phyloP scores from a whole-genome alignment of 2,888 invertebrate genomes.

The Xestia sexstrigata region DNA sequence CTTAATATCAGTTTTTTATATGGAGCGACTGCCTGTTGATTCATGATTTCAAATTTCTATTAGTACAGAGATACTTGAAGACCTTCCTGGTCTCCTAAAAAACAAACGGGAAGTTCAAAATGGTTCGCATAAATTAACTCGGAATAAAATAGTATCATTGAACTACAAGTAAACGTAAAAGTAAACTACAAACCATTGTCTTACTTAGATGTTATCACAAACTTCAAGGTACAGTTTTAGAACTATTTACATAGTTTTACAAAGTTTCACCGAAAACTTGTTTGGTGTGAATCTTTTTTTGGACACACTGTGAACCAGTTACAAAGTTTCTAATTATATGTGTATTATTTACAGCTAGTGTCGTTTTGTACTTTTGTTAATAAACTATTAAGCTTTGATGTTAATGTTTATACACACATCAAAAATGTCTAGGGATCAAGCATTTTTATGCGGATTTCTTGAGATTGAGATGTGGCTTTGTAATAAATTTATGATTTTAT shows the following conservation, averaged over 20 bases:
- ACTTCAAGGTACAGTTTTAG: conserved; percentile 13
- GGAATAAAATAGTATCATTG: not conserved
- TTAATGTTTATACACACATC: conserved; percentile 7
- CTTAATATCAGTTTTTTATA: not conserved
- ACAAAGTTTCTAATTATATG: not conserved
- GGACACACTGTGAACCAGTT: conserved; percentile 25
- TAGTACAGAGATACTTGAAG: not conserved
- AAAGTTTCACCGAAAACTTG: conserved; percentile 36
- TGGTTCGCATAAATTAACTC: not conserved
- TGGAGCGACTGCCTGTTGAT: not conserved
- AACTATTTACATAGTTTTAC: conserved; percentile 41
- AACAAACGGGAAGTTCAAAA: not conserved
- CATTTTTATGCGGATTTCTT: too few species aligned
- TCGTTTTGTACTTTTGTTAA: conserved; percentile 11
- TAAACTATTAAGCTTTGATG: conserved; percentile 18
- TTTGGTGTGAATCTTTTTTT: conserved; percentile 50
- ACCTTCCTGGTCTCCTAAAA: not conserved
- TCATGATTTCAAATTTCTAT: not conserved
- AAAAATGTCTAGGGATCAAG: too few species aligned
- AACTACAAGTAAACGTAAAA: conserved; percentile 5
- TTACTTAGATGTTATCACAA: conserved; percentile 15
- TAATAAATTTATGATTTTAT: too few species aligned
- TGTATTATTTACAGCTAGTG: conserved; percentile 17
- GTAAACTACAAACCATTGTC: conserved; percentile 9
- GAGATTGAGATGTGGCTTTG: too few species aligned